phyloP scores from a whole-genome alignment of 2,888 invertebrate species.

The Dorcus parallelipipedus region DNA sequence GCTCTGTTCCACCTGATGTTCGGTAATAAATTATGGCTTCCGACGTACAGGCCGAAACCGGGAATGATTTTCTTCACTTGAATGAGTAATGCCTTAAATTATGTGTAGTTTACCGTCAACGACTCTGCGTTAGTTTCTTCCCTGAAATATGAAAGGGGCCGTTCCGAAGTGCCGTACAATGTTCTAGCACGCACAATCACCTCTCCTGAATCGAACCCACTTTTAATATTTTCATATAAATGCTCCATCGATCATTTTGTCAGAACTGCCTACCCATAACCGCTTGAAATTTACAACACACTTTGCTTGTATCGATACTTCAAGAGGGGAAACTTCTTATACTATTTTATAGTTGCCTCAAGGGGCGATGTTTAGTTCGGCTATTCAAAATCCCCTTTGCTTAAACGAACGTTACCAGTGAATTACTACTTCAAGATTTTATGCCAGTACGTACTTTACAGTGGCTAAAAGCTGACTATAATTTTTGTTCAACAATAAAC shows the following conservation, averaged over 20 bases:
- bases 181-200: constrained; percentile 3
- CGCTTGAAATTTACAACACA: constrained; percentile 12
- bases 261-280: constrained; percentile 13
- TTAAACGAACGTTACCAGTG: background rate
- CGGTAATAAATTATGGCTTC: too few species aligned
- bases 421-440: background rate
- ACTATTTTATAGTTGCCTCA: background rate
- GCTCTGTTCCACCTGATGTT: too few species aligned
- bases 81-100: too few species aligned
- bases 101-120: too few species aligned
- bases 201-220: constrained; percentile 1
- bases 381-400: background rate
- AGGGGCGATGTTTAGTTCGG: background rate
- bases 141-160: background rate
- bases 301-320: constrained; percentile 12
- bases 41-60: too few species aligned
- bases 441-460: background rate
- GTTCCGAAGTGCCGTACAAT: background rate
- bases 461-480: background rate
- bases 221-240: constrained; percentile 17
- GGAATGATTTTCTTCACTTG: too few species aligned
- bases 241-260: constrained; percentile 20
- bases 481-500: constrained; percentile 11
- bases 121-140: too few species aligned
- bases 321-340: background rate